phyloP scores from a whole-genome alignment of 2,888 invertebrate genomes.

The Mesochorus sp. region DNA sequence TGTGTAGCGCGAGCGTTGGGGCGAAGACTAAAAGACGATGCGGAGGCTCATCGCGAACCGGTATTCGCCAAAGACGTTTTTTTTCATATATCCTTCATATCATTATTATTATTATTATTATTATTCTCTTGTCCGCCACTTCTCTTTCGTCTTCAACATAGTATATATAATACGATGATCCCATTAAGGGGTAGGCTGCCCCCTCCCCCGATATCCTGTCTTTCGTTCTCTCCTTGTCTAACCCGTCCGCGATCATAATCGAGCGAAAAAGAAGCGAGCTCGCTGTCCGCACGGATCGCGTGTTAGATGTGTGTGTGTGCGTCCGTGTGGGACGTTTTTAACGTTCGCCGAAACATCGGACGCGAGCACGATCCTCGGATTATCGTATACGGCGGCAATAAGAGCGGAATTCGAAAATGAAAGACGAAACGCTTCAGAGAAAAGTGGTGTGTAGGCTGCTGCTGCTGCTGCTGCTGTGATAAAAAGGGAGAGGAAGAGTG shows the following conservation, averaged over 20 bases:
- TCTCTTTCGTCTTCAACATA: background rate
- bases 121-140: background rate
- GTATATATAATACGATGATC: background rate
- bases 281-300: background rate
- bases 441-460: slow-evolving; percentile 42
- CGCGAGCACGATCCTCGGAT: background rate
- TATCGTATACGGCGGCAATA: slow-evolving; percentile 35
- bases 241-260: background rate
- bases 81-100: background rate
- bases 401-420: slow-evolving; percentile 54
- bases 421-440: slow-evolving; percentile 11
- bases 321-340: slow-evolving; percentile 43
- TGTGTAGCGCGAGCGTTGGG: background rate
- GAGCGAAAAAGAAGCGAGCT: background rate
- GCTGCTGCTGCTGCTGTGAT: too few relatives aligned
- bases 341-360: slow-evolving; percentile 18
- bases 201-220: background rate
- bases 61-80: slow-evolving; percentile 47
- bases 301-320: background rate
- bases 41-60: slow-evolving; percentile 42
- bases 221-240: background rate
- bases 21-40: slow-evolving; percentile 11
- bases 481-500: background rate
- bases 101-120: too few relatives aligned
- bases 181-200: too few relatives aligned